Conservation (phyloP, 2,888 invertebrate genomes). For the Luffia ferchaultella region DNA sequence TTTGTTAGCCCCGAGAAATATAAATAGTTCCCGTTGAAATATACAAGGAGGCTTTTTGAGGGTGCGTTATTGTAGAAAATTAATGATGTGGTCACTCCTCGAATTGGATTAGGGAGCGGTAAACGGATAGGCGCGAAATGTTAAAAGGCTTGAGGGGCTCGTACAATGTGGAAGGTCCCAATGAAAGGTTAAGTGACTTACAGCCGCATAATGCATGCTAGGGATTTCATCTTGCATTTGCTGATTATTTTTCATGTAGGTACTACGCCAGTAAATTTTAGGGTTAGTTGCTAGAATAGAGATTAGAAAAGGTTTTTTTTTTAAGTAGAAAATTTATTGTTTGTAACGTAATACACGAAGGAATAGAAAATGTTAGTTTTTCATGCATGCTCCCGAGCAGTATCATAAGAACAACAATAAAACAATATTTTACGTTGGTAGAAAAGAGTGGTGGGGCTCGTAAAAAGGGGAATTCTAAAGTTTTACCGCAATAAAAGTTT, state of each 20-base stretch:
- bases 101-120: slow-evolving; percentile 50
- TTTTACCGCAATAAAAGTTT: slow-evolving; percentile 31
- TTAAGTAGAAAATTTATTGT: no score
- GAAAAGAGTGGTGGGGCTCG: slow-evolving; percentile 18
- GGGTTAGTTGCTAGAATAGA: no score
- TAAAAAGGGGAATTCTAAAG: slow-evolving; percentile 37
- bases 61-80: slow-evolving; percentile 59
- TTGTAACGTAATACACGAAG: no score
- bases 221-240: not conserved
- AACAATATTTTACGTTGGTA: slow-evolving; percentile 1
- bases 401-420: slow-evolving; percentile 2
- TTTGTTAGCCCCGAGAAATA: slow-evolving; percentile 57
- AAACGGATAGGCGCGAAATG: slow-evolving; percentile 37
- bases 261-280: not conserved
- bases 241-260: not conserved
- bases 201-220: not conserved
- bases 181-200: not conserved
- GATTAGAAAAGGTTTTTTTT: no score
- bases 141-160: slow-evolving; percentile 50
- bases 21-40: slow-evolving; percentile 62
- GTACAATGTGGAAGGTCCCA: slow-evolving; percentile 22
- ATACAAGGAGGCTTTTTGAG: slow-evolving; percentile 50
- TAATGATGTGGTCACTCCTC: slow-evolving; percentile 62
- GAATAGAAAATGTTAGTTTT: not conserved
- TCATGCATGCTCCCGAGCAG: slow-evolving; percentile 11